A percentile compares a stretch with the other conserved stretches of the same genome.
Conservation (phyloP, 1,140 invertebrate species). For the Bicyclus anynana region DNA sequence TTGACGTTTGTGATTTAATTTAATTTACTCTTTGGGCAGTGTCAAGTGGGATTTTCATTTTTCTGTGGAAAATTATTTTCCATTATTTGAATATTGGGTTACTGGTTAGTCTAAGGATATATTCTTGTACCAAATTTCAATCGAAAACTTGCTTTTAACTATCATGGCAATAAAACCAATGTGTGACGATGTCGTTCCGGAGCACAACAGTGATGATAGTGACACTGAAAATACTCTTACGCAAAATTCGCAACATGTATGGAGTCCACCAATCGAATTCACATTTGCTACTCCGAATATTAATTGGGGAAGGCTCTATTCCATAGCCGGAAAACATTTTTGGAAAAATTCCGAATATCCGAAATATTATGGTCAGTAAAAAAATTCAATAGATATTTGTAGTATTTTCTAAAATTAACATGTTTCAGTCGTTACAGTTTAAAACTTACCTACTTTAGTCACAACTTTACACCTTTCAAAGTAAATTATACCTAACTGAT, state of each 20-base stretch:
- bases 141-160: slow-evolving; percentile 4
- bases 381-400: neutral
- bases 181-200: slow-evolving; percentile 48
- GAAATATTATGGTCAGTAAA: slow-evolving; percentile 60
- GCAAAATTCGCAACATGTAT: slow-evolving; percentile 70
- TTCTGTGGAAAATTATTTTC: too few relatives aligned
- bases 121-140: too few relatives aligned
- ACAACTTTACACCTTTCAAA: neutral
- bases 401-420: neutral
- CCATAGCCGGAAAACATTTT: slow-evolving; percentile 40
- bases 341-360: slow-evolving; percentile 44
- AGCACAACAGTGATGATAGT: too few relatives aligned
- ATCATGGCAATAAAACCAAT: slow-evolving; percentile 30
- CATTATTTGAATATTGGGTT: too few relatives aligned
- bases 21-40: too few relatives aligned
- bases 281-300: slow-evolving; percentile 57
- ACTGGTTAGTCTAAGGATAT: too few relatives aligned
- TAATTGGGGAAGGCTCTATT: slow-evolving; percentile 71
- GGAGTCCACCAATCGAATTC: slow-evolving; percentile 63
- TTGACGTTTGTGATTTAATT: too few relatives aligned
- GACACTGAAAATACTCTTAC: slow-evolving; percentile 62
- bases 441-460: too few relatives aligned
- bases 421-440: too few relatives aligned
- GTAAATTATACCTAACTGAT: too few relatives aligned
- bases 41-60: too few relatives aligned